A percentile compares a stretch with the other conserved stretches of the same genome.
Evolutionary conservation across 2,888 invertebrate genomes (phyloP).

Genomic region (Maniola hyperantus): DNA sequence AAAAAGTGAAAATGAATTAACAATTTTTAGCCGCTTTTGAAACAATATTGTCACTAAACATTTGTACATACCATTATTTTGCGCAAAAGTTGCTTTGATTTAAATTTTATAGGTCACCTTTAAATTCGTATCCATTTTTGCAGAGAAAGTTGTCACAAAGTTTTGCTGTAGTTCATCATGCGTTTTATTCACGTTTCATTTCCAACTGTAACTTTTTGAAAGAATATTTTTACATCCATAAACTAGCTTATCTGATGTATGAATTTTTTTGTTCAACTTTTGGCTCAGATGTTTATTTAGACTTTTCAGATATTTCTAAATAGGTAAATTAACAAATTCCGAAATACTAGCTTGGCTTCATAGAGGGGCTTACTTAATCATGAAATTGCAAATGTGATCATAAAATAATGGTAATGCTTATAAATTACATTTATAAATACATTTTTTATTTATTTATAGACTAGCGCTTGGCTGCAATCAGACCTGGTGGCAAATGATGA

Average conservation of each 20-base stretch:
- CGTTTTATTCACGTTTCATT: constrained; percentile 36
- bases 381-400: too few relatives aligned
- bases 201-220: constrained; percentile 32
- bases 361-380: too few relatives aligned
- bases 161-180: constrained; percentile 37
- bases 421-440: too few relatives aligned
- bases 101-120: constrained; percentile 27
- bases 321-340: not conserved
- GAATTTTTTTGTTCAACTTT: constrained; percentile 35
- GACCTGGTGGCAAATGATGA: too few relatives aligned
- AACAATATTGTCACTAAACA: not conserved
- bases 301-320: constrained; percentile 5
- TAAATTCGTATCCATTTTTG: constrained; percentile 33
- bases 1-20: not conserved
- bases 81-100: constrained; percentile 9
- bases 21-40: not conserved
- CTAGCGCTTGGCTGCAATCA: too few relatives aligned
- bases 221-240: constrained; percentile 34
- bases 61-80: not conserved
- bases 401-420: too few relatives aligned
- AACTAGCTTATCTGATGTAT: constrained; percentile 35
- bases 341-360: too few relatives aligned
- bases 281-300: not conserved
- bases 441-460: too few relatives aligned
- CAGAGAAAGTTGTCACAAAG: constrained; percentile 29